Evolutionary conservation across 2,113 vertebrate species (phyloP), one percentile per base, ranked within the genome.

Genomic region (Lasiurus borealis): DNA sequence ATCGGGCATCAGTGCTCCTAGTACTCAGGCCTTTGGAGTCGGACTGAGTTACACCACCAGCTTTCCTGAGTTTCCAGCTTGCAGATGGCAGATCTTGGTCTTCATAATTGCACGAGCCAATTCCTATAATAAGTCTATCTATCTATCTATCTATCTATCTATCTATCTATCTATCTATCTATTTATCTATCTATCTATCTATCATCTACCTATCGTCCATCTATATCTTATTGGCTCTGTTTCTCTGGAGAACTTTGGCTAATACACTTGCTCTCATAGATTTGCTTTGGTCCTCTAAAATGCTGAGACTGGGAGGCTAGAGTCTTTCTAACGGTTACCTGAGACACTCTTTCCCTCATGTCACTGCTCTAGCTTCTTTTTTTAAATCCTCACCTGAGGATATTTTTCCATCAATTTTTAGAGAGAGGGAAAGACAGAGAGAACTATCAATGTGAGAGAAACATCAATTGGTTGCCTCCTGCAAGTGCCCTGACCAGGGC

Each of bases 211-310:
- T 52, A 52, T 52, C 50, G 23, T 66, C 31, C 29, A 8, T 31
- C 14, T 66, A n/a, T 80, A 18, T 80, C 34, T 25, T 54, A 69
- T 68, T 54, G 57, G n/a, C 31, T 44, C 52, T 82, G 54, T 64
- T 81, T 82, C 76, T 73, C 76, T 88, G 77, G 54, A 44, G 34
- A 75, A 83, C 19, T 48, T 8, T 36, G 46, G 68, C 77, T 46
- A 46, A 83, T 82, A 52, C 27, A 54, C 68, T 75, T 44, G 23
- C 13, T 83, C 50, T 72, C 52, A 8, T n/a, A 59, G 25, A 75
- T 75, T 76, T 90, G 57, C 50, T n/a, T 93, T 91, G 48, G 44
- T 82, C 29, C 81, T 88, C 69, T 64, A 40, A 80, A 80, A 88
- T 66, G 66, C 46, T 73, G 46, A 86, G 40, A 29, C 31, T 80